phyloP scores from a whole-genome alignment of 2,797 vertebrate genomes.

The Sarcophilus harrisii region DNA sequence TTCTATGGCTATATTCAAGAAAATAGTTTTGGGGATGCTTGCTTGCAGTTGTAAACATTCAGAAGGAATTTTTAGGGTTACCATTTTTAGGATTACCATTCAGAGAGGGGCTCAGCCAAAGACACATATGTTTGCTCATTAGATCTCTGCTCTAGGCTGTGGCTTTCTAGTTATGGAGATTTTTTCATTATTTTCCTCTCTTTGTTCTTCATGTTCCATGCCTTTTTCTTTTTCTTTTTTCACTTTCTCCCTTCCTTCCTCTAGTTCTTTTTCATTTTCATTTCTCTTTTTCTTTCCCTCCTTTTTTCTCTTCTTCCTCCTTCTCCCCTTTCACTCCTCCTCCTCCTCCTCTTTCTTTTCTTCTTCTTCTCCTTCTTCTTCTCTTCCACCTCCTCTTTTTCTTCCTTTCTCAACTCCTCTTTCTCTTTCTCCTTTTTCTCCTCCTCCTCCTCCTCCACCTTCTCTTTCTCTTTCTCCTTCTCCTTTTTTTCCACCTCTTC shows the following conservation, averaged over 20 bases:
- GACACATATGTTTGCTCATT: background rate
- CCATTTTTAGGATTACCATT: background rate
- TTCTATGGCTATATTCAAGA: background rate
- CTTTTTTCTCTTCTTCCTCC: background rate
- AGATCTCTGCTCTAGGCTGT: background rate
- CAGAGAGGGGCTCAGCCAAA: background rate
- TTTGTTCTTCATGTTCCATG: background rate
- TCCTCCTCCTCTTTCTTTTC: background rate
- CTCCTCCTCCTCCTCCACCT: too few species aligned
- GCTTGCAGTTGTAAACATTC: background rate
- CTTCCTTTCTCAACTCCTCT: too few species aligned
- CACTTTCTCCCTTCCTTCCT: background rate
- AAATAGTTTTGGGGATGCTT: background rate
- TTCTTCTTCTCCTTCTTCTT: background rate
- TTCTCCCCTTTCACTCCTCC: too few species aligned
- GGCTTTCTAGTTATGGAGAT: background rate
- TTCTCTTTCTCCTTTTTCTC: too few species aligned
- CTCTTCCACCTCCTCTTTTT: background rate
- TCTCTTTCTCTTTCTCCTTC: too few species aligned
- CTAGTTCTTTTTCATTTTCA: background rate
- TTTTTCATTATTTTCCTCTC: background rate
- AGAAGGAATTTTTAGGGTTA: background rate
- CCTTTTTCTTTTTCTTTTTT: background rate
- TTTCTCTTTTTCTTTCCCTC: too few species aligned
- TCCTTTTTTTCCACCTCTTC: background rate